A percentile compares a stretch with the other conserved stretches of the same genome.
Evolutionary conservation across 2,113 vertebrate genomes (phyloP).

Genomic region (Hyaena hyaena): DNA sequence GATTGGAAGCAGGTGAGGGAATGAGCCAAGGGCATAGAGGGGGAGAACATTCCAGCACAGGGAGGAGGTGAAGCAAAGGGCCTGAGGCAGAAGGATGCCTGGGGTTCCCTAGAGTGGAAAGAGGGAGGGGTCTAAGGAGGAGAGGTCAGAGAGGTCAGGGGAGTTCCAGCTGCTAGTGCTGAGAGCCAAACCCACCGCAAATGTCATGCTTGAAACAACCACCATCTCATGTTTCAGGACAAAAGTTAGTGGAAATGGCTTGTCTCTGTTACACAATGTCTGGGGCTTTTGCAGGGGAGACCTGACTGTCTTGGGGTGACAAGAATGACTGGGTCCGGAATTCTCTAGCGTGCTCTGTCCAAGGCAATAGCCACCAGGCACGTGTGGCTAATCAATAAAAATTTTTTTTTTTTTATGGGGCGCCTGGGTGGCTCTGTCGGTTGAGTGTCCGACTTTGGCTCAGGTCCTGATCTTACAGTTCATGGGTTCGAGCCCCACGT

Average conservation of each 20-base stretch:
- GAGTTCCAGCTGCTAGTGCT: background rate
- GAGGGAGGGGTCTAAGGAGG: background rate
- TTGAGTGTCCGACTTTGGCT: no score
- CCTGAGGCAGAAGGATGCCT: background rate
- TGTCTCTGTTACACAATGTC: background rate
- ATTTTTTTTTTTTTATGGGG: no score
- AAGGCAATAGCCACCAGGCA: background rate
- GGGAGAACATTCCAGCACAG: background rate
- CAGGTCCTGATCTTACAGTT: no score
- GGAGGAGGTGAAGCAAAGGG: background rate
- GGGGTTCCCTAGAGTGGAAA: background rate
- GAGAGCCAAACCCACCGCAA: background rate
- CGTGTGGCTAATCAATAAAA: background rate
- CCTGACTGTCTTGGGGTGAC: fast-evolving
- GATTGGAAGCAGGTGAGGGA: background rate
- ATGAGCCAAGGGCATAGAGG: background rate
- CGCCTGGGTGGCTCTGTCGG: no score
- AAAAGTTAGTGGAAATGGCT: background rate
- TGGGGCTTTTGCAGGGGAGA: background rate
- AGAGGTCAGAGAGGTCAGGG: no score
- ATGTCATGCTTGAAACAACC: background rate
- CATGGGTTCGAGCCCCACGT: no score
- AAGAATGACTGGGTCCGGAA: background rate
- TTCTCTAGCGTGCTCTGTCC: background rate
- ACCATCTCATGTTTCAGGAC: background rate